Percentiles rank a stretch among this genome's conserved stretches.
These are phyloP conservation scores for Stictocephala bisonia DNA, from an alignment of 2,888 invertebrate genomes.

Conservation along the genomic window DNA sequence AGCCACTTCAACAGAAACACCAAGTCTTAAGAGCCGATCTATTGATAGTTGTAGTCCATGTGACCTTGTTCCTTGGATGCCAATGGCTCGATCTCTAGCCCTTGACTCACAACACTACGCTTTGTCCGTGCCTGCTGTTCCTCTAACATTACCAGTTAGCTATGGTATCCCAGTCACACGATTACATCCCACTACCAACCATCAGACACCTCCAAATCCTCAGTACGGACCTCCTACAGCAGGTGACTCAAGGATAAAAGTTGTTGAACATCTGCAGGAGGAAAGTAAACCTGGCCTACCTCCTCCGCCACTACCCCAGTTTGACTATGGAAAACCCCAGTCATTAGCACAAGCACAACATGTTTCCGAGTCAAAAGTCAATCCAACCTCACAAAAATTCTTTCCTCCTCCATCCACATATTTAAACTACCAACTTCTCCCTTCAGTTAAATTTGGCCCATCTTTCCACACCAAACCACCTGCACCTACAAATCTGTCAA, in stretches of 20 bases:
- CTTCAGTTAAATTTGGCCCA: constrained; percentile 49
- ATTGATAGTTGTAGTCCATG: constrained; percentile 76
- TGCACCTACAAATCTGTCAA: no score
- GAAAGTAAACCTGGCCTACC: background rate
- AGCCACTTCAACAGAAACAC: no score
- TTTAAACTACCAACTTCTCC: constrained; percentile 29
- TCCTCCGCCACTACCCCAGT: constrained; percentile 20
- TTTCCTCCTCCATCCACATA: constrained; percentile 32
- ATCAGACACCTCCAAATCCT: background rate
- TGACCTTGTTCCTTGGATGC: constrained; percentile 85
- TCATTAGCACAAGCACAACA: constrained; percentile 55
- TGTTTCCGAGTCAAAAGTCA: constrained; percentile 35
- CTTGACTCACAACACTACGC: constrained; percentile 48
- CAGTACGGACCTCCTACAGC: constrained; percentile 8
- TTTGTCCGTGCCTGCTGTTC: constrained; percentile 50
- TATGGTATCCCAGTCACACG: constrained; percentile 21
- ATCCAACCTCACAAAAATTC: constrained; percentile 11
- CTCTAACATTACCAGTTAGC: constrained; percentile 35
- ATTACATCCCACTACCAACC: no score
- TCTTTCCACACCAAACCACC: constrained; percentile 49
- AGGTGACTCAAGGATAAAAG: no score
- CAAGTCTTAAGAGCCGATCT: no score
- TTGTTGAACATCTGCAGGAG: background rate
- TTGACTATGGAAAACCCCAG: constrained; percentile 56
- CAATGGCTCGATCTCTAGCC: constrained; percentile 66